A percentile compares a stretch with the other conserved stretches of the same genome.
phyloP scores from a whole-genome alignment of 2,113 vertebrate species.

The Gopherus flavomarginatus region DNA sequence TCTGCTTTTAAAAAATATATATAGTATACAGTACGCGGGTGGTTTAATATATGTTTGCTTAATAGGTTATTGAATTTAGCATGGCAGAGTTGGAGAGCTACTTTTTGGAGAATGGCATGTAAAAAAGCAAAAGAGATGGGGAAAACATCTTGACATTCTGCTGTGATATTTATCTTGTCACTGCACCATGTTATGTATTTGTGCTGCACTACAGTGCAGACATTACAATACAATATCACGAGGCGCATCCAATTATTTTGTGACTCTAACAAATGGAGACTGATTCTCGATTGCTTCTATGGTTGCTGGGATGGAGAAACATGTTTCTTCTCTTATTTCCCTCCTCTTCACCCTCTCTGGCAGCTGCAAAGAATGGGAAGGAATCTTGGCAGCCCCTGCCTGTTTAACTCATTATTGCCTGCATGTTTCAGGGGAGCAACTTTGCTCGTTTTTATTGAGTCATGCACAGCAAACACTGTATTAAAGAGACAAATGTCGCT shows the following conservation, averaged over 20 bases:
- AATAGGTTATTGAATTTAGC: neutral
- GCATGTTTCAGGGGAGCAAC: neutral
- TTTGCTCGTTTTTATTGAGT: neutral
- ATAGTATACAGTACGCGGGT: neutral
- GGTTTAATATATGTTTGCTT: neutral
- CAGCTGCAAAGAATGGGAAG: neutral
- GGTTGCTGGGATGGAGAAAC: neutral
- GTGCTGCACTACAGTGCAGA: neutral
- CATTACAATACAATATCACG: accelerated
- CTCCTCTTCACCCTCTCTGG: neutral
- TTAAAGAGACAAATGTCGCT: neutral
- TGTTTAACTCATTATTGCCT: neutral
- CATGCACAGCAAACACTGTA: neutral
- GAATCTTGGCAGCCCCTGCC: neutral
- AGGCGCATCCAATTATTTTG: neutral
- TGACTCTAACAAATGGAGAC: neutral
- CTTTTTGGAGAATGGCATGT: neutral
- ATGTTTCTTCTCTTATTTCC: conserved; percentile 1
- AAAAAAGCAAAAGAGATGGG: neutral
- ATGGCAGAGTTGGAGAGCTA: neutral
- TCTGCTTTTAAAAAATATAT: neutral
- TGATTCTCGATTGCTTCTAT: conserved; percentile 18
- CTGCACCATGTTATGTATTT: neutral
- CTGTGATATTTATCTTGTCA: neutral
- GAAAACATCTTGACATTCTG: neutral